Base-by-base conservation (phyloP, 2,888 invertebrate species). In the Parnassius apollo region DNA sequence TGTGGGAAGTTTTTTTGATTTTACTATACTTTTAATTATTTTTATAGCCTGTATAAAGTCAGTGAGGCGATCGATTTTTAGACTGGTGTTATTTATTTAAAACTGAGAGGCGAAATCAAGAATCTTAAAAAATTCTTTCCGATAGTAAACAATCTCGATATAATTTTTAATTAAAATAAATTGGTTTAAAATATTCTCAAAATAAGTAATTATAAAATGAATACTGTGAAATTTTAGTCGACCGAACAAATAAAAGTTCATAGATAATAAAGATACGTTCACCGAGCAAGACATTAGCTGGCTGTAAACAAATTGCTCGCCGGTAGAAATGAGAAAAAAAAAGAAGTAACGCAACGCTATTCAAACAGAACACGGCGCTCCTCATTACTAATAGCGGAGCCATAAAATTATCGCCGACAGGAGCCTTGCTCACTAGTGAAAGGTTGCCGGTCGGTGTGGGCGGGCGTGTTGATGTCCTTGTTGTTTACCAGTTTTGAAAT, bases 381-480 rank as follows among this genome's bases (percentile, higher is more conserved):
- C 54, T 63, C 52, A 59, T 59, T 59, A 57, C 57, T 58, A 60
- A 60, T 60, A 59, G 59, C 59, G 61, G 61, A 58, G 66, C 61
- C 65, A 61, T 63, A 59, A 66, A 66, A 67, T 61, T 66, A 65
- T 65, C 53, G 64, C 53, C 65, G 64, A 66, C 66, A 66, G 59
- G 60, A 57, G 61, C 59, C 59, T 63, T 59, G 69, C 66, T 54
- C 64, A 49, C 49, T 35, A 68, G 68, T 68, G 70, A 71, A 68
- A 70, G 72, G 72, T 68, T 66, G 65, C 62, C 45, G 22, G 63
- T 61, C 66, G 59, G 59, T 50, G 71, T 71, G 68, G 71, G 71
- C 68, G 71, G 68, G 64, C 67, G 61, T 65, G 69, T 60, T 51
- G 66, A 42, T 63, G 71, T 68, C 72, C 72, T 71, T 71, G 70